phyloP scores from a whole-genome alignment of 2,797 vertebrate species.

The Thamnophis elegans region DNA sequence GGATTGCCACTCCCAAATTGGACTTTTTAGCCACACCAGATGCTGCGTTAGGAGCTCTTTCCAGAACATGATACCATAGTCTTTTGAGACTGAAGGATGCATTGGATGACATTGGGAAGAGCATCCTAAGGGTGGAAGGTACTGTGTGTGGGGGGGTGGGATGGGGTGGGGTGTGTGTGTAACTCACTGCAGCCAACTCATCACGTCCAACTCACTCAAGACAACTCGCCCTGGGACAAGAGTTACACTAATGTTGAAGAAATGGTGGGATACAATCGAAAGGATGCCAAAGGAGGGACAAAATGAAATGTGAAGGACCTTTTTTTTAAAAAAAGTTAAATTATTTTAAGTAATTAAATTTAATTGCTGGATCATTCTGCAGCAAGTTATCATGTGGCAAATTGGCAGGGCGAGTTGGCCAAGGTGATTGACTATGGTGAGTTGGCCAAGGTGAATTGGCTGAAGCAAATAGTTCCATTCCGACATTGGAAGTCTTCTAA shows the following conservation, averaged over 20 bases:
- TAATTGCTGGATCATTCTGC: neutral
- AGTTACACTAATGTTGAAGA: neutral
- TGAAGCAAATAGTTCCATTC: neutral
- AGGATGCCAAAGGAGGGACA: too few relatives aligned
- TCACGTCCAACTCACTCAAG: neutral
- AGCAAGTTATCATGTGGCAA: neutral
- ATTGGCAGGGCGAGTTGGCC: too few relatives aligned
- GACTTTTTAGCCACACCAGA: too few relatives aligned
- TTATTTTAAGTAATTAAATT: neutral
- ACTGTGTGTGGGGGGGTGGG: too few relatives aligned
- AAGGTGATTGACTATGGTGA: too few relatives aligned
- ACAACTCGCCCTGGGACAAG: neutral
- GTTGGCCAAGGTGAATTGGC: neutral
- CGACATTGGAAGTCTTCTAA: neutral
- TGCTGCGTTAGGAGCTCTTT: too few relatives aligned
- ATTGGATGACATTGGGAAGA: neutral
- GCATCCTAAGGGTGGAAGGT: neutral
- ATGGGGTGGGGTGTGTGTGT: too few relatives aligned
- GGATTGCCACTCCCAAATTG: too few relatives aligned
- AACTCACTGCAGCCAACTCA: too few relatives aligned
- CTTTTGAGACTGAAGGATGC: too few relatives aligned
- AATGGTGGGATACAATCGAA: too few relatives aligned
- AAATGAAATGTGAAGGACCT: neutral
- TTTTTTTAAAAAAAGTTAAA: neutral
- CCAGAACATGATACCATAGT: too few relatives aligned